Conservation (phyloP, 1,140 invertebrate genomes). For the Linepithema humile region DNA sequence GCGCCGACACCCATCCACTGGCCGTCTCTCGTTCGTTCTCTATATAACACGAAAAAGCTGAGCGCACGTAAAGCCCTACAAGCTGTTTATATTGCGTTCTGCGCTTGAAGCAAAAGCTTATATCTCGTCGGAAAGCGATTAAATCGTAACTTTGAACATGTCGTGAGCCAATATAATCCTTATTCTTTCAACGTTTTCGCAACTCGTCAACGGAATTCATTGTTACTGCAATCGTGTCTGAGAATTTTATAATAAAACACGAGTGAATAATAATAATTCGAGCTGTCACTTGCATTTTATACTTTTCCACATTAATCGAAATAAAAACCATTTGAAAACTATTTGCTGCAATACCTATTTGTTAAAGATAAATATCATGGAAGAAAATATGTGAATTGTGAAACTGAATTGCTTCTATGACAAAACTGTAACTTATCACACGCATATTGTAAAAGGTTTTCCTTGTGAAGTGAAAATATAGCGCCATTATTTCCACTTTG, state of each 20-base stretch:
- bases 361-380: neutral
- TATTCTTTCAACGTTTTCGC: neutral
- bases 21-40: neutral
- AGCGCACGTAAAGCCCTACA: constrained; percentile 24
- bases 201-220: too few species aligned
- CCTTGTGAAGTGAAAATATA: neutral
- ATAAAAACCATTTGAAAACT: neutral
- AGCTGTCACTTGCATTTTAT: neutral
- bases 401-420: neutral
- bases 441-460: neutral
- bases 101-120: constrained; percentile 19
- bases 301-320: neutral
- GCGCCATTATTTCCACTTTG: neutral
- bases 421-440: too few species aligned
- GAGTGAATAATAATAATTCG: neutral
- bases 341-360: neutral
- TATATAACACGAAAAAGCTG: neutral
- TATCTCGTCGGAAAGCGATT: constrained; percentile 21
- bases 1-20: constrained; percentile 21
- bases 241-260: neutral
- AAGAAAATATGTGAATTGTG: neutral
- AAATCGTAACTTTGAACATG: constrained; percentile 3
- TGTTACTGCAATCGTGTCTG: neutral
- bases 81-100: constrained; percentile 33
- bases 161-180: neutral